These are phyloP conservation scores for Drosophila suboccidentalis DNA, from an alignment of 2,888 invertebrate genomes.

Conservation along the genomic window DNA sequence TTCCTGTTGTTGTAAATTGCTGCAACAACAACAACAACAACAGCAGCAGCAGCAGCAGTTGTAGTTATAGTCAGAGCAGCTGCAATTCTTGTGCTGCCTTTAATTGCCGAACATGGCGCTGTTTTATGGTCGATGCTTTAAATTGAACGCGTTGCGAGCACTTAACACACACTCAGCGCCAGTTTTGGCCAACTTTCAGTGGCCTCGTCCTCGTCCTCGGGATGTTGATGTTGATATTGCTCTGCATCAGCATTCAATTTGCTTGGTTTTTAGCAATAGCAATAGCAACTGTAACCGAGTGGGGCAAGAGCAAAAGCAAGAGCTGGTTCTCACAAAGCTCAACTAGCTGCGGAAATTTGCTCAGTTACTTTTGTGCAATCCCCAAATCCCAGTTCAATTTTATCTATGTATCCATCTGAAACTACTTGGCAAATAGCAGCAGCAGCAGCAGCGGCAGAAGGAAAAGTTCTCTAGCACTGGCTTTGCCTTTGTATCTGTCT, in stretches of 20 bases:
- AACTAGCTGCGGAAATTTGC: conserved; percentile 81
- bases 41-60: conserved; percentile 14
- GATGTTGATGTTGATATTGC: conserved; percentile 24
- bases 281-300: conserved; percentile 19
- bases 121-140: conserved; percentile 63
- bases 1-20: conserved; percentile 77
- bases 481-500: conserved; percentile 10
- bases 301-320: conserved; percentile 16
- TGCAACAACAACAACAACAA: conserved; percentile 27
- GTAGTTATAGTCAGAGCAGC: conserved; percentile 12
- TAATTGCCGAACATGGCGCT: conserved; percentile 57
- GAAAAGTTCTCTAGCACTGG: conserved; percentile 3
- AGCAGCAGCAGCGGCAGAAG: conserved; percentile 23
- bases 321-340: conserved; percentile 47
- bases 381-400: conserved; percentile 82
- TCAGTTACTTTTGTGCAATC: conserved; percentile 81
- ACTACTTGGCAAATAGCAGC: conserved; percentile 72
- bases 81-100: conserved; percentile 51
- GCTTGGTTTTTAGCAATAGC: conserved; percentile 53
- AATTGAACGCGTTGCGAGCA: conserved; percentile 47
- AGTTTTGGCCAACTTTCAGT: conserved; percentile 37
- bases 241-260: conserved; percentile 71
- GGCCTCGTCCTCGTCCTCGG: conserved; percentile 24
- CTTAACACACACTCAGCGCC: conserved; percentile 43
- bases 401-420: conserved; percentile 80